Base-by-base conservation (phyloP, 1,140 invertebrate species). In the Eciton burchellii region DNA sequence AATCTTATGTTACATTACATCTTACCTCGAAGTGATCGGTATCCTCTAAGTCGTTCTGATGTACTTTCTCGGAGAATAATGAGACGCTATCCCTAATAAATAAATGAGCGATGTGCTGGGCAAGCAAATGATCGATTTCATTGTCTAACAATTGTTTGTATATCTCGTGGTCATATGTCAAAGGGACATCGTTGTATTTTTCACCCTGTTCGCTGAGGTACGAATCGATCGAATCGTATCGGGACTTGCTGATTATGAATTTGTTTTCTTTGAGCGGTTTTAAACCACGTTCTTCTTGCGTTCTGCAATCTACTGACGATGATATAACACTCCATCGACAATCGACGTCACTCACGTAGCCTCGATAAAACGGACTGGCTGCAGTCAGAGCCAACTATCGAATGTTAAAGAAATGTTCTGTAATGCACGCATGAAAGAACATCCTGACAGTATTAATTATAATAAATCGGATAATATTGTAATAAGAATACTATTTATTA, bases 1-100 rank as follows among this genome's bases (percentile, higher is more conserved):
- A n/a, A n/a, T n/a, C n/a, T n/a, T n/a, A n/a, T n/a, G n/a, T n/a
- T n/a, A n/a, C n/a, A n/a, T n/a, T n/a, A n/a, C n/a, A n/a, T n/a
- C n/a, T n/a, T 85, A 98, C 98, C 95, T 99, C 99, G 95, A 99
- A 99, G 94, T 99, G 99, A 94, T 99, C 99, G 0, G 98, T 98
- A 89, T 99, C 99, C 84, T 97, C 96, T 26, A 96, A 94, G 93
- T 99, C 98, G 93, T 99, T 97, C 91, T 99, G 98, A 93, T 99
- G 92, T 14, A 99, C 95, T 93, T 99, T 99, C 93, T 99, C 99
- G 49, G 96, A 97, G 94, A 99, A 99, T 35, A 99, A 94, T 19
- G 98, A 98, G 0, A 99, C 97, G 0, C 99, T 97, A 94, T 99
- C 99, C 56, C 99, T 95, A 83, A 99, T 99, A 92, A 99, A 99